Conservation (phyloP, 2,113 vertebrate species). For the Dipodomys spectabilis region DNA sequence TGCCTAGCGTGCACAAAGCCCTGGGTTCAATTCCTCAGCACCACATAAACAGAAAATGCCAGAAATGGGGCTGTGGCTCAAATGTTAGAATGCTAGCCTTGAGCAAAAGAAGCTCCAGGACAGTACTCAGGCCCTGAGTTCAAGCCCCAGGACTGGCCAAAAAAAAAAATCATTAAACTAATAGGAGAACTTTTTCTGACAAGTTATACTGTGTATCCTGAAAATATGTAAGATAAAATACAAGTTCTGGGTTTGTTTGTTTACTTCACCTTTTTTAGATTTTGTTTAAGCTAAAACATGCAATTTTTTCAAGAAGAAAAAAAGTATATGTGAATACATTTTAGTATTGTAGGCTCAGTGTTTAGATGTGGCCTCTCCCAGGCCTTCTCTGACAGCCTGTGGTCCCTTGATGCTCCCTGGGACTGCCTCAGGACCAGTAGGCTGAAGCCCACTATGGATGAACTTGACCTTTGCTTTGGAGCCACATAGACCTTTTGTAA, state of each 20-base stretch:
- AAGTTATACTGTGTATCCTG: slow-evolving; percentile 85
- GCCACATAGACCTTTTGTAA: slow-evolving; percentile 97
- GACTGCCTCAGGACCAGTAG: no score
- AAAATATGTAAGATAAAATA: slow-evolving; percentile 89
- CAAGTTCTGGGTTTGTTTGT: slow-evolving; percentile 75
- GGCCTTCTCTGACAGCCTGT: slow-evolving; percentile 87
- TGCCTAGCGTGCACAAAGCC: no score
- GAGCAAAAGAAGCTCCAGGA: no score
- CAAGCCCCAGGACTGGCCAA: no score
- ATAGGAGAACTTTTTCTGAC: slow-evolving; percentile 81
- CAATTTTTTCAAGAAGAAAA: slow-evolving; percentile 88
- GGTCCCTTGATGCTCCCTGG: slow-evolving; percentile 83
- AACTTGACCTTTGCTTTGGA: slow-evolving; percentile 90
- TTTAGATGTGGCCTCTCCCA: slow-evolving; percentile 85
- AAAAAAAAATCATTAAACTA: slow-evolving; percentile 55
- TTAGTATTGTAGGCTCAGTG: slow-evolving; percentile 92
- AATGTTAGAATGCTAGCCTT: no score
- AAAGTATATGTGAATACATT: slow-evolving; percentile 93
- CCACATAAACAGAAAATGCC: no score
- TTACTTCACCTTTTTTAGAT: slow-evolving; percentile 83
- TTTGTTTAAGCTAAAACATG: slow-evolving; percentile 85
- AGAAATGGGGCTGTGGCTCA: no score
- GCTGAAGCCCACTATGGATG: slow-evolving; percentile 51
- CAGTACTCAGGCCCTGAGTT: no score
- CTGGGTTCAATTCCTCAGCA: no score